These are phyloP conservation scores for Sclerodermus sp. DNA, from an alignment of 2,888 invertebrate species.

Conservation along the genomic window DNA sequence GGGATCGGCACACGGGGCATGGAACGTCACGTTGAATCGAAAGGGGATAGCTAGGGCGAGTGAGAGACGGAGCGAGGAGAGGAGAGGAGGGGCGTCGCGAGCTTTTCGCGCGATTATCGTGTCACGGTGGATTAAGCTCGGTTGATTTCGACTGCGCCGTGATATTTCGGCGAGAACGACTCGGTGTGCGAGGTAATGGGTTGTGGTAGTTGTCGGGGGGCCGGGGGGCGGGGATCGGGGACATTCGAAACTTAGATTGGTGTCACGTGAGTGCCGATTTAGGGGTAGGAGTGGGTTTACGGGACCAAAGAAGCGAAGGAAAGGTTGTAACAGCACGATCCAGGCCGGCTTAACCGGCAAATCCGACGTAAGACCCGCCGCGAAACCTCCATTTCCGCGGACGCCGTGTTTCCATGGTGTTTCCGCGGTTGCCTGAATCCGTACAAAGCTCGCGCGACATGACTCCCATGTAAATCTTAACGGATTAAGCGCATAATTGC, in stretches of 20 bases:
- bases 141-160: not conserved
- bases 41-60: too few relatives aligned
- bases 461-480: conserved; percentile 39
- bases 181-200: conserved; percentile 2
- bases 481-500: conserved; percentile 52
- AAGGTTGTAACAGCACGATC: conserved; percentile 30
- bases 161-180: not conserved
- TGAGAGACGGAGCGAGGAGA: too few relatives aligned
- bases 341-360: conserved; percentile 45
- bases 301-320: conserved; percentile 1
- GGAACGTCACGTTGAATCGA: too few relatives aligned
- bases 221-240: not conserved
- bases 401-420: conserved; percentile 26
- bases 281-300: not conserved
- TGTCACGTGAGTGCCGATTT: conserved; percentile 34
- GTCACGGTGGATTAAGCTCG: conserved; percentile 6
- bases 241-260: conserved; percentile 48
- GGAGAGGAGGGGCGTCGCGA: too few relatives aligned
- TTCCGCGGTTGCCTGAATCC: conserved; percentile 10
- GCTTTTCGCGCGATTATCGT: not conserved
- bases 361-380: conserved; percentile 48
- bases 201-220: conserved; percentile 5
- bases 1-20: too few relatives aligned
- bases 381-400: conserved; percentile 47
- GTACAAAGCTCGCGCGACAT: conserved; percentile 6